phyloP scores from a whole-genome alignment of 2,113 vertebrate species.

The Rhadina sibilatrix region DNA sequence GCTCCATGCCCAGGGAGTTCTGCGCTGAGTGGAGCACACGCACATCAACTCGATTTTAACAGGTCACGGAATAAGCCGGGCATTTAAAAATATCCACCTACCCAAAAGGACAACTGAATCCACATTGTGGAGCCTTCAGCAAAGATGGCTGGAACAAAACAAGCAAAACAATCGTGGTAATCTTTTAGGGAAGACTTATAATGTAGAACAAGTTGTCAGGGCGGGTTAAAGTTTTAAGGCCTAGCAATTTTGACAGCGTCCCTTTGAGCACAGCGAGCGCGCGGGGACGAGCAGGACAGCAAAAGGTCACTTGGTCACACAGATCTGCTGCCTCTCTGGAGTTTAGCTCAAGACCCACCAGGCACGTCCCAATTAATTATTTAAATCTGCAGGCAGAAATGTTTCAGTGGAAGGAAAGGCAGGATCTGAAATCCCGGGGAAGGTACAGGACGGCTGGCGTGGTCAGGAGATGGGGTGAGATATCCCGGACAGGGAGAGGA shows the following conservation, averaged over 20 bases:
- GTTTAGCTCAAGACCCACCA: slow-evolving; percentile 52
- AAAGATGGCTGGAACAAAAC: slow-evolving; percentile 31
- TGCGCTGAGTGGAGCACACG: background rate
- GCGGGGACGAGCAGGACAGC: slow-evolving; percentile 44
- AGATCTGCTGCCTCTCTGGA: slow-evolving; percentile 9
- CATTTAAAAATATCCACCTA: slow-evolving; percentile 57
- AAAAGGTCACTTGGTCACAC: slow-evolving; percentile 63
- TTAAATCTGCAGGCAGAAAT: slow-evolving; percentile 42
- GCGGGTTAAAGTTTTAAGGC: slow-evolving; percentile 61
- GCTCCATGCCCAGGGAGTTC: background rate
- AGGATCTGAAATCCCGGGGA: background rate
- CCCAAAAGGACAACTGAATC: slow-evolving; percentile 39
- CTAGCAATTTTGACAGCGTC: slow-evolving; percentile 64
- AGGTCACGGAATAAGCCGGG: slow-evolving; percentile 4
- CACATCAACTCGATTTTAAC: slow-evolving; percentile 37
- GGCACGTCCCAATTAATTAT: slow-evolving; percentile 63
- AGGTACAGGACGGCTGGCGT: background rate
- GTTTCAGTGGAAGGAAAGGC: background rate
- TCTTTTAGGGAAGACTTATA: slow-evolving; percentile 59
- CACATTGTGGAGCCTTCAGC: slow-evolving; percentile 44
- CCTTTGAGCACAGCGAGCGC: slow-evolving; percentile 59
- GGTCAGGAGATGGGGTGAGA: background rate
- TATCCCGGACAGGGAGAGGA: accelerated
- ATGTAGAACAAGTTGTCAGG: slow-evolving; percentile 62
- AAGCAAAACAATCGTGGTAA: slow-evolving; percentile 48